Base-by-base conservation (phyloP, 2,113 vertebrate species). In the Hassar affinis region DNA sequence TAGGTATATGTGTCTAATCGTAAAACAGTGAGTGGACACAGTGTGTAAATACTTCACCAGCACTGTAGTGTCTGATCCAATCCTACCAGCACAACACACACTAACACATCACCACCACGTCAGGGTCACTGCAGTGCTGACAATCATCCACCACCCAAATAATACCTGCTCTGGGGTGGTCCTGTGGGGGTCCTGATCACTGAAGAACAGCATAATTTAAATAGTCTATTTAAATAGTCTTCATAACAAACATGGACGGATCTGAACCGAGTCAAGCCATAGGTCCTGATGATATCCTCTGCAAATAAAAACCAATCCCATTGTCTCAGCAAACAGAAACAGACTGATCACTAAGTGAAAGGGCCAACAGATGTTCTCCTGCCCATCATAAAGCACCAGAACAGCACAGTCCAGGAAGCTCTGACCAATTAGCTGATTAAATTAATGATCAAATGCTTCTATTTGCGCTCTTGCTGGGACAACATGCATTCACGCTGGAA, bases 301-400 rank as follows among this genome's bases (percentile, higher is more conserved):
- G 47, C 79, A 30, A 80, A 49, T 49, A 56, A 79, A 69, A 79
- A 38, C 8, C 69, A 61, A 75, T 62, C 54, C n/a, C 25, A n/a
- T 9, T 45, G 56, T 30, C 56, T 62, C 42, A 52, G 9, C 22
- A 75, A 85, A 61, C 78, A 25, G 59, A 76, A 85, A 75, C 38
- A 64, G 30, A 33, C 47, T 25, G 47, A 51, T 75, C 61, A 81
- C n/a, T 57, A 59, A 68, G 38, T 61, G 56, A 62, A 80, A 68
- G 57, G 33, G 35, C 14, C 14, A 72, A 51, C 80, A 79, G 80
- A 77, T 82, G 85, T 69, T 77, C 27, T 85, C 42, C 83, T 78
- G 62, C 52, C 72, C 64, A 80, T 83, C 68, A 68, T 61, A 79
- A 82, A 80, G 38, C 77, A 35, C 35, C 68, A 79, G 83, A 71